These are phyloP conservation scores for Polydrusus tereticollis DNA, from an alignment of 2,888 invertebrate species.

Conservation along the genomic window DNA sequence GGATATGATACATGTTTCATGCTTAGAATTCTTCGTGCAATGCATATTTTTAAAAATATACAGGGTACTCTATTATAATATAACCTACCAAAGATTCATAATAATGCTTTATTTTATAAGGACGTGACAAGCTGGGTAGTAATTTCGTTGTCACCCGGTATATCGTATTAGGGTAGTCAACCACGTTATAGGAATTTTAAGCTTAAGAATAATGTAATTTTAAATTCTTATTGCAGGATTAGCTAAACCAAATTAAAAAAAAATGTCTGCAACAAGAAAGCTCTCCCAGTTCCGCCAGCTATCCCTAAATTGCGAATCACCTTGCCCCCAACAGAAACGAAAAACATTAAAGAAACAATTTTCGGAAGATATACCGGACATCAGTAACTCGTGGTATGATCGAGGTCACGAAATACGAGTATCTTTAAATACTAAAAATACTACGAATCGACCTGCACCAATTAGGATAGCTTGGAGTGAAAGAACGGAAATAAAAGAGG, in stretches of 20 bases:
- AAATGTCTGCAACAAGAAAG: conserved; percentile 57
- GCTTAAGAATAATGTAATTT: background rate
- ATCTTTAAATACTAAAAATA: conserved; percentile 53
- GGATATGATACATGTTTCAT: no score
- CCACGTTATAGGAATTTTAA: no score
- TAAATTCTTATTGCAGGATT: background rate
- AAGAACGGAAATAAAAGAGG: conserved; percentile 11
- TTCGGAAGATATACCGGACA: conserved; percentile 58
- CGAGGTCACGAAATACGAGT: conserved; percentile 53
- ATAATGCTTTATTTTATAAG: no score
- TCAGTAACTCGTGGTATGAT: conserved; percentile 51
- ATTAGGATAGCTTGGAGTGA: conserved; percentile 58
- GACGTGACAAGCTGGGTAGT: no score
- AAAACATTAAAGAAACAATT: conserved; percentile 62
- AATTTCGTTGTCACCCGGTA: background rate
- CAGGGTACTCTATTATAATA: no score
- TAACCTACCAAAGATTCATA: no score
- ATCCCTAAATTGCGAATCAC: conserved; percentile 61
- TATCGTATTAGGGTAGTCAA: no score
- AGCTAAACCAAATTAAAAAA: background rate
- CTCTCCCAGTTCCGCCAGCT: conserved; percentile 62
- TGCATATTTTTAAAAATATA: no score
- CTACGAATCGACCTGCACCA: conserved; percentile 51
- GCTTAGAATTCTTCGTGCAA: no score
- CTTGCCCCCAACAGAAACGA: conserved; percentile 52